Evolutionary conservation across 2,888 invertebrate species (phyloP), one percentile per base, ranked within the genome.

Genomic region (Drosophila mulleri): DNA sequence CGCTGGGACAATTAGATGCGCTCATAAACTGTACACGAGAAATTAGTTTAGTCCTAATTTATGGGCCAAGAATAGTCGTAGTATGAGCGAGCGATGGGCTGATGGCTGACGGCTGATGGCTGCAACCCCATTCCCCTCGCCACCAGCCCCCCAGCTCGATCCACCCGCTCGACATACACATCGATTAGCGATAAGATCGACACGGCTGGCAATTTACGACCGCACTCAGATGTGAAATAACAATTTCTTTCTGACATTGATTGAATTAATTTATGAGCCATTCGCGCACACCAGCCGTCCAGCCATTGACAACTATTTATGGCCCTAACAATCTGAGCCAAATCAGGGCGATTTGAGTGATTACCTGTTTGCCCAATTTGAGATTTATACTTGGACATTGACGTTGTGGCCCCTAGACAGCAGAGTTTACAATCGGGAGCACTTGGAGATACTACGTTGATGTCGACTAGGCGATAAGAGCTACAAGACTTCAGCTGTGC

Each of bases 131-230:
- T 62, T n/a, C n/a, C n/a, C n/a, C n/a, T n/a, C n/a, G n/a, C n/a
- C n/a, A n/a, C n/a, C n/a, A n/a, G n/a, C 20, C 20, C 20, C 68
- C n/a, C 57, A 66, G 53, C 66, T 57, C 61, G 29, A 45, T 42
- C 42, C 69, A 29, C 32, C 29, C 44, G 53, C 53, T 20, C 45
- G 58, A 50, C 82, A 44, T 50, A 65, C 76, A 78, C 86, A 72
- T 74, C 82, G 87, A 89, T 89, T 86, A 81, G 82, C 77, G 84
- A 84, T 84, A 89, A 89, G 84, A 83, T 86, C 89, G 56, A 67
- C 39, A 23, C 56, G 37, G 37, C 44, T 11, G 41, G 18, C 45
- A 42, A 71, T 79, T 70, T 78, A 79, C 65, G 65, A 57, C 61
- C 59, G 42, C 45, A 52, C 56, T 57, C 41, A 64, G 48, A 65